Evolutionary conservation across 1,140 invertebrate species (phyloP), one percentile per base, ranked within the genome.

Genomic region (Rhyacophila brunnea): DNA sequence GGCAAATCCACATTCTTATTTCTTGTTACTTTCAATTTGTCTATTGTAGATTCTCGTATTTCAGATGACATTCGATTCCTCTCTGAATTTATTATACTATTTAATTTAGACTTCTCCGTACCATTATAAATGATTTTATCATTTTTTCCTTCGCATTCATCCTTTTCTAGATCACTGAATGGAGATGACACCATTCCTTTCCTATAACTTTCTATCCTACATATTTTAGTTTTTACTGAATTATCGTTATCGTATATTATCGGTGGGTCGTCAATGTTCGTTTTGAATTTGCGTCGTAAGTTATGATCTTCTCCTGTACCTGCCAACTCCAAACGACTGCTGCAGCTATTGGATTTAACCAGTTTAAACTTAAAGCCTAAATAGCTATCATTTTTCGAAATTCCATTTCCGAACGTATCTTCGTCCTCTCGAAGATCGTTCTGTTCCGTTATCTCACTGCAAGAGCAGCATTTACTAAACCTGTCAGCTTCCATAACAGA

Each of bases 291-390:
- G 11, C 62, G 40, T 63, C 72, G 65, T n/a, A 65, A 60, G 53
- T 69, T 70, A 66, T 74, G 73, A 45, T 66, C 73, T 23, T 75
- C 76, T 58, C 74, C 83, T 35, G 83, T 81, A 1, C 89, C 89
- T 0, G 88, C 85, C 14, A 92, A 68, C 70, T 92, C 90, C 40
- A 92, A 70, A 34, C 90, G 81, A 69, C 89, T 91, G 66, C 88
- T 90, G 68, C 89, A 92, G 61, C 89, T 91, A 67, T 92, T 92
- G 17, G 89, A 91, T 71, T 91, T 91, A 0, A 92, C 83, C 48
- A 91, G 68, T 65, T 86, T 85, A 70, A 90, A 90, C 69, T 89
- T 90, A 20, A 90, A 82, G 38, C 83, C 84, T 68, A 77, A 72
- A 67, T 80, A 81, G 45, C 62, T 66, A 14, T 79, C 77, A 17